phyloP scores from a whole-genome alignment of 2,888 invertebrate species.

The Leucozona laternaria region DNA sequence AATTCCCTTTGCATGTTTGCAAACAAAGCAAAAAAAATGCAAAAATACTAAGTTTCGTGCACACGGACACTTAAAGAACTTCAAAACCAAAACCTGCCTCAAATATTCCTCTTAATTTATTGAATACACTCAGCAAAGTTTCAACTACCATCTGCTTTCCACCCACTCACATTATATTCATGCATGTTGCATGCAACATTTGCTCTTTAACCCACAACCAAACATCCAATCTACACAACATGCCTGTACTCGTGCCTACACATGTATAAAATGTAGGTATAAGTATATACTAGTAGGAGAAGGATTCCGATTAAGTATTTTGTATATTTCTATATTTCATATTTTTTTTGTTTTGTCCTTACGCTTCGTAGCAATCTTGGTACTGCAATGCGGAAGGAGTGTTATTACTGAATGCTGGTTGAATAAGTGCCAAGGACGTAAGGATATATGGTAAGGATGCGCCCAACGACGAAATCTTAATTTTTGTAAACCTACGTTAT shows the following conservation, averaged over 20 bases:
- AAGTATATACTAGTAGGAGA: neutral
- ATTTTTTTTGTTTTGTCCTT: constrained; percentile 8
- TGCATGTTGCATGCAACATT: constrained; percentile 33
- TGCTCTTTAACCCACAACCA: neutral
- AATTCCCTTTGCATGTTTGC: too few species aligned
- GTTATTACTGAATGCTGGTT: constrained; percentile 4
- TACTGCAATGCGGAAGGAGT: constrained; percentile 34
- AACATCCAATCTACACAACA: neutral
- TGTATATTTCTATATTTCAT: neutral
- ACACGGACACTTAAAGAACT: constrained; percentile 47
- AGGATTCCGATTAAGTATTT: constrained; percentile 10
- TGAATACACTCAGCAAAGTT: constrained; percentile 42
- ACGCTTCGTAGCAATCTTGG: constrained; percentile 28
- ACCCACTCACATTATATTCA: constrained; percentile 1
- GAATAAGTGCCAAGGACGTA: constrained; percentile 15
- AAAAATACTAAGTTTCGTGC: neutral
- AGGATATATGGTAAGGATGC: neutral
- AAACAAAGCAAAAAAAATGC: neutral
- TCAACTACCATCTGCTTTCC: constrained; percentile 18
- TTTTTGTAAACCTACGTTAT: neutral
- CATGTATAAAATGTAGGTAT: too few species aligned
- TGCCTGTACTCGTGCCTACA: neutral
- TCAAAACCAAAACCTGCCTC: constrained; percentile 38
- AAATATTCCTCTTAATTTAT: constrained; percentile 56
- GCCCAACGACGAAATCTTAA: neutral